A percentile compares a stretch with the other conserved stretches of the same genome.
These are phyloP conservation scores for Eupleurogrammus muticus DNA, from an alignment of 2,797 vertebrate species.

Conservation along the genomic window DNA sequence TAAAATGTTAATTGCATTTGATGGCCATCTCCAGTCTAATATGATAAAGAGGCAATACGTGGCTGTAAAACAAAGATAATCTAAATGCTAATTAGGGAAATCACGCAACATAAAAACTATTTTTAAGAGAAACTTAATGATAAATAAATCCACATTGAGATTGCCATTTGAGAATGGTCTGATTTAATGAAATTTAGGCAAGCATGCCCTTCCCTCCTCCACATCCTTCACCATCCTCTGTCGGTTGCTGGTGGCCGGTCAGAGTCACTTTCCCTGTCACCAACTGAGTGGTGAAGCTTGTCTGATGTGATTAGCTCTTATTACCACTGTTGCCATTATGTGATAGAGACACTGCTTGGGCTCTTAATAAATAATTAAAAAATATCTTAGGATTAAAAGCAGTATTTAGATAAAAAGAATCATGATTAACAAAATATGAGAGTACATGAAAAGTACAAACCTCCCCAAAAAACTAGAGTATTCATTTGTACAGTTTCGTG, in stretches of 20 bases:
- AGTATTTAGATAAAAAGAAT: neutral
- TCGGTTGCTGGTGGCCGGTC: conserved; percentile 21
- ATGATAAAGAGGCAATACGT: conserved; percentile 84
- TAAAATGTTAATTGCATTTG: conserved; percentile 89
- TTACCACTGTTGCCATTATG: conserved; percentile 62
- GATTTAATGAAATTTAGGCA: conserved; percentile 70
- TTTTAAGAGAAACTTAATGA: conserved; percentile 81
- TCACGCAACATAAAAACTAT: conserved; percentile 80
- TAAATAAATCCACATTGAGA: conserved; percentile 81
- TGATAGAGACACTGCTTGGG: conserved; percentile 57
- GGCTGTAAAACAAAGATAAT: conserved; percentile 85
- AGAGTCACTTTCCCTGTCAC: conserved; percentile 28
- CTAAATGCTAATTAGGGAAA: conserved; percentile 88
- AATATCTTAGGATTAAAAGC: neutral
- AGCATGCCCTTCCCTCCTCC: conserved; percentile 34
- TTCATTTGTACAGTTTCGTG: conserved; percentile 29
- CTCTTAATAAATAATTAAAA: conserved; percentile 50
- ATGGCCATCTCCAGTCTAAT: conserved; percentile 86
- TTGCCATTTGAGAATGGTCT: conserved; percentile 77
- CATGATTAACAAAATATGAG: neutral
- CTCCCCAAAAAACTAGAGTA: neutral
- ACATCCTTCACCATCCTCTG: conserved; percentile 31
- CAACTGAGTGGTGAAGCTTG: conserved; percentile 52
- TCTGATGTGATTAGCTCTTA: conserved; percentile 75
- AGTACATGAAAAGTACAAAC: neutral